Evolutionary conservation across 2,797 vertebrate genomes (phyloP).

Genomic region (Rousettus madagascariensis): DNA sequence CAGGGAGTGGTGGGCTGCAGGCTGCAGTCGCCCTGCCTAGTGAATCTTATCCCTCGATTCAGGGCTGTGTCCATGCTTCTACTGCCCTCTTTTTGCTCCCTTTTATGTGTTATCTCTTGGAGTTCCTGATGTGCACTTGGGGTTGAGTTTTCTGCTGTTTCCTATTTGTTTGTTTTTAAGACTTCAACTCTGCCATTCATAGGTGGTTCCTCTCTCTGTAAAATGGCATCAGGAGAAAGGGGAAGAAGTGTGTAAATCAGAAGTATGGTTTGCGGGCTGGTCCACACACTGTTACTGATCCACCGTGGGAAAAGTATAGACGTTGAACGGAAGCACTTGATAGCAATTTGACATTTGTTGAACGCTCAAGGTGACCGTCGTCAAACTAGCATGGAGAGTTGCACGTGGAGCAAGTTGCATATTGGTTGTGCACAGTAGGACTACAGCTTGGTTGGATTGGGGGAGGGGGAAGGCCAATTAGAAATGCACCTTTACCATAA

Average conservation of each 20-base stretch:
- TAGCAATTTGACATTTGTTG: background rate
- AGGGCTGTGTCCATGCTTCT: rapidly evolving
- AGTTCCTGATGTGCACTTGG: background rate
- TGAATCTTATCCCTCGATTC: background rate
- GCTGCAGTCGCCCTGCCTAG: rapidly evolving
- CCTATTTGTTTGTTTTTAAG: background rate
- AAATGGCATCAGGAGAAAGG: background rate
- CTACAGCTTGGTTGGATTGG: background rate
- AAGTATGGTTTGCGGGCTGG: background rate
- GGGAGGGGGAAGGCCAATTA: background rate
- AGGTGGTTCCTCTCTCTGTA: background rate
- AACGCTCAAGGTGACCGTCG: rapidly evolving
- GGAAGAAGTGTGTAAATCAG: background rate
- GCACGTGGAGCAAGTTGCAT: background rate
- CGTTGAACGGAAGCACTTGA: background rate
- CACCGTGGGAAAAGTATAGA: background rate
- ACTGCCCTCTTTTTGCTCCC: background rate
- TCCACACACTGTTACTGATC: background rate
- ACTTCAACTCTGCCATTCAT: background rate
- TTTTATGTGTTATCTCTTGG: background rate
- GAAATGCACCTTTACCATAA: background rate
- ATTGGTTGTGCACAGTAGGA: background rate
- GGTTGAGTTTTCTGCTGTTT: background rate
- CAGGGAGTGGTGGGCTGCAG: background rate
- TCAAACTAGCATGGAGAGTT: background rate